phyloP scores from a whole-genome alignment of 2,888 invertebrate genomes.

The Pogonocherus hispidulus region DNA sequence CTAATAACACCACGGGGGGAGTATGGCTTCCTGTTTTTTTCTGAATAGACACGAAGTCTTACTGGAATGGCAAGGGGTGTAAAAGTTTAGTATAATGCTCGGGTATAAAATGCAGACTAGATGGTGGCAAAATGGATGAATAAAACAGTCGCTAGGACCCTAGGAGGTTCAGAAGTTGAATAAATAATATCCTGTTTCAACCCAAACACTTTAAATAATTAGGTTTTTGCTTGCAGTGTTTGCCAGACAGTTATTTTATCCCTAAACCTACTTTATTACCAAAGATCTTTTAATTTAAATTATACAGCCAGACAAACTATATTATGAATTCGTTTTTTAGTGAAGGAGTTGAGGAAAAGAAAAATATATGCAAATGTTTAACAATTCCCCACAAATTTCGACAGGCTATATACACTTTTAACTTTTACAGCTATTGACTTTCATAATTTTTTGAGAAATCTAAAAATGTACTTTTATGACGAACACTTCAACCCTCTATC shows the following conservation, averaged over 20 bases:
- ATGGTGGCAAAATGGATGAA: not conserved
- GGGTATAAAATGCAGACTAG: not conserved
- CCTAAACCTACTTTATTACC: no score
- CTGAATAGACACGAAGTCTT: not conserved
- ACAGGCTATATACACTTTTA: no score
- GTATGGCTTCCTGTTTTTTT: not conserved
- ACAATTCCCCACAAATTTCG: no score
- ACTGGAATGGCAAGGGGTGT: not conserved
- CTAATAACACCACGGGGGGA: not conserved
- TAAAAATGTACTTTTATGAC: no score
- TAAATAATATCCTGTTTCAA: not conserved
- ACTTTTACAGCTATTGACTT: no score
- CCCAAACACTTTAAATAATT: not conserved
- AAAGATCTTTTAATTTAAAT: no score
- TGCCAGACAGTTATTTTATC: not conserved
- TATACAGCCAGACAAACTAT: no score
- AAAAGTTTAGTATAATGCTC: conserved; percentile 6
- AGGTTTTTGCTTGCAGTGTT: not conserved
- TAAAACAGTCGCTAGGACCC: not conserved
- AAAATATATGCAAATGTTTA: no score
- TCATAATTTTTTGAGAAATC: no score
- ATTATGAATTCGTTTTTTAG: no score
- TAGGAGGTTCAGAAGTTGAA: not conserved
- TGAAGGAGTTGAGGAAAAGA: no score
- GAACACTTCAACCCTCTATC: no score